Base-by-base conservation (phyloP, 2,797 vertebrate genomes). In the Pseudomugil tenellus region DNA sequence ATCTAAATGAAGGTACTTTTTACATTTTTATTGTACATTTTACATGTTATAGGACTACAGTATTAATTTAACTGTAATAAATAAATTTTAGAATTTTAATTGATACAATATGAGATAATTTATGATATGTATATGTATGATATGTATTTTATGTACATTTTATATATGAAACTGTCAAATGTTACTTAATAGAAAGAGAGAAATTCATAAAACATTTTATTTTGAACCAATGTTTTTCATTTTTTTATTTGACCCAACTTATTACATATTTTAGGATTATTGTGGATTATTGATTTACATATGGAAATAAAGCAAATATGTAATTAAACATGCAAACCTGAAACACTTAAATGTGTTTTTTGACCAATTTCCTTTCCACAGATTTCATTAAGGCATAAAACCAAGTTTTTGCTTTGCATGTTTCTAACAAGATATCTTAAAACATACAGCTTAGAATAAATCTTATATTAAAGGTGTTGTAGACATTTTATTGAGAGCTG, bases 391-490 rank as follows among this genome's bases (percentile, higher is more conserved):
- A 13, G 6, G 4, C 12, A 53, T 53, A 29, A 29, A 29, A 53
- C 26, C 17, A 53, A 3, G 1, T 26, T 7, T n/a, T 52, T 52
- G 13, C 25, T 26, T 52, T 13, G 6, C 23, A 14, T 6, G 2
- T 29, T 4, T 52, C 14, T 52, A 52, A 28, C 14, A 17, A 52
- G 28, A 25, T 14, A 28, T 52, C 25, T 28, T 17, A 28, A 17
- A 6, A 28, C 12, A 28, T 28, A 26, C 29, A 58, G 57, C 58
- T 62, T 46, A 48, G 62, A 67, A 68, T 72, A 0, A 52, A 73
- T 59, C 52, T 54, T 58, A 39, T 66, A 57, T 60, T 71, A 35
- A 73, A 78, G 35, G 46, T 32, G 48, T 49, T 35, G 9, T 49
- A 13, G 4, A 2, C 55, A 52, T 52, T 62, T 52, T 32, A 72